phyloP scores from a whole-genome alignment of 2,113 vertebrate species.

The Platanista minor region DNA sequence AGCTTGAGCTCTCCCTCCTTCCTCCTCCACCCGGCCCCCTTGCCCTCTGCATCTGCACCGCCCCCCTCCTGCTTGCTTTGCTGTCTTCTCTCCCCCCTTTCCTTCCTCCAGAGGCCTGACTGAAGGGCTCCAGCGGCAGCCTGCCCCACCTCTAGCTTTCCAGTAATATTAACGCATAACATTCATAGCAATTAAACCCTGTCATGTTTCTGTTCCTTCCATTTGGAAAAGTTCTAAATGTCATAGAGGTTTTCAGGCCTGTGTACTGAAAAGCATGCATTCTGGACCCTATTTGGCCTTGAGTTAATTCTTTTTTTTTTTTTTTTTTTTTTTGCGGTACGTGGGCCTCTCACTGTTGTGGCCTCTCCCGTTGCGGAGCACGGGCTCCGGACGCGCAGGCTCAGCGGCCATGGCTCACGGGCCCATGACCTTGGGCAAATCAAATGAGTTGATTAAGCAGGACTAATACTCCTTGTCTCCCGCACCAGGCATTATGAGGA shows the following conservation, averaged over 20 bases:
- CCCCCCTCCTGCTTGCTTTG: not conserved
- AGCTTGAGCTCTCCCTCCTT: fast-evolving
- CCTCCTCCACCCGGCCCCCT: fast-evolving
- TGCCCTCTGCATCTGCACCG: not conserved
- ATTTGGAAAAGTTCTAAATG: not conserved
- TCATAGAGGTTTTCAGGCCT: not conserved
- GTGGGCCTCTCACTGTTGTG: no score
- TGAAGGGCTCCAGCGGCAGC: not conserved
- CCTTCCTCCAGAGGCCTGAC: not conserved
- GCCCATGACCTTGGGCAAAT: not conserved
- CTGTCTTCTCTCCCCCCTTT: not conserved
- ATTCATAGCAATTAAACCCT: not conserved
- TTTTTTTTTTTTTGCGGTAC: no score
- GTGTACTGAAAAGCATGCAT: not conserved
- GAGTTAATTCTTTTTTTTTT: not conserved
- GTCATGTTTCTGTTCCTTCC: not conserved
- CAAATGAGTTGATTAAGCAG: not conserved
- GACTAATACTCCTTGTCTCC: not conserved
- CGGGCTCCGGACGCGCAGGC: no score
- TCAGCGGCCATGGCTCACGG: no score
- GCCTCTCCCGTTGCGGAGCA: no score
- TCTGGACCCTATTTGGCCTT: not conserved
- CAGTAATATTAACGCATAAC: not conserved
- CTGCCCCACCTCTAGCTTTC: not conserved
- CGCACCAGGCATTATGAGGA: not conserved